Evolutionary conservation across 2,113 vertebrate genomes (phyloP).

Genomic region (Prunella fulvescens): DNA sequence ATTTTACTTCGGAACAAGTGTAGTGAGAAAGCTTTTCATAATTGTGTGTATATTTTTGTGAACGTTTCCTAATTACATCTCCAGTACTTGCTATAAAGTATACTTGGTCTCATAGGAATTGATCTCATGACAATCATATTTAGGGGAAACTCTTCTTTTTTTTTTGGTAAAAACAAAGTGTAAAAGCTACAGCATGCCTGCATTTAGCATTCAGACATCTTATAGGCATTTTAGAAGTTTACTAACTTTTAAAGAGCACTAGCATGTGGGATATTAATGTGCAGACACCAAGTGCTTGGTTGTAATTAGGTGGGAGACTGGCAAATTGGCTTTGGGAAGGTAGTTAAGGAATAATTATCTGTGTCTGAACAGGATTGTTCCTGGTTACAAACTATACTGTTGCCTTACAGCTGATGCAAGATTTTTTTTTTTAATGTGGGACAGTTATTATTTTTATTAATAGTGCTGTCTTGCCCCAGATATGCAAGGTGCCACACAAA

Average conservation of each 20-base stretch:
- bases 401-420: background rate
- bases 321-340: slow-evolving; percentile 17
- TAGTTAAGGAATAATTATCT: slow-evolving; percentile 34
- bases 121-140: background rate
- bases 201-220: background rate
- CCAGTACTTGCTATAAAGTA: background rate
- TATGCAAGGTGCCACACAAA: background rate
- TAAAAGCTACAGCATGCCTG: background rate
- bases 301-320: slow-evolving; percentile 35
- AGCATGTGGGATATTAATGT: background rate
- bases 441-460: background rate
- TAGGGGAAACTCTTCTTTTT: background rate
- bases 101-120: background rate
- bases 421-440: background rate
- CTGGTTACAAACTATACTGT: background rate
- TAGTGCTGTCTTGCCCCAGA: background rate
- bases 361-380: slow-evolving; percentile 15
- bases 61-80: background rate
- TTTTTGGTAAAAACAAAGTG: background rate
- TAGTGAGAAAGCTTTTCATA: background rate
- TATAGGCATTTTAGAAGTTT: background rate
- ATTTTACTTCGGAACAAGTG: background rate
- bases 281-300: background rate
- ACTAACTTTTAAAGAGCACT: background rate
- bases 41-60: background rate